A percentile compares a stretch with the other conserved stretches of the same genome.
phyloP scores from a whole-genome alignment of 2,888 invertebrate genomes.

The Lordiphosa andalusiaca region DNA sequence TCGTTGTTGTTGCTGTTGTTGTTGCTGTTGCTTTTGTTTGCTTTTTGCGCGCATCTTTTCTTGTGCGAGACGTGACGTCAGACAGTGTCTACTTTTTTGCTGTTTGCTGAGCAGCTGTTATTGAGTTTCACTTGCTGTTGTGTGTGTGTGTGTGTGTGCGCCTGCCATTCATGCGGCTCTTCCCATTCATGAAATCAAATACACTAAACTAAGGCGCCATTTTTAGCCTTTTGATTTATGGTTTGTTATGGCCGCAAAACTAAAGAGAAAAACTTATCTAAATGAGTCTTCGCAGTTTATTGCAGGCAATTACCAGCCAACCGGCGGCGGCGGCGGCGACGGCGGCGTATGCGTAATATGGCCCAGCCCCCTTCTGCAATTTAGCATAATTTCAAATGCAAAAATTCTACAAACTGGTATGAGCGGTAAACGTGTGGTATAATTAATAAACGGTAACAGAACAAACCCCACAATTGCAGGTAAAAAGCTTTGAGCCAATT shows the following conservation, averaged over 20 bases:
- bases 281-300: slow-evolving; percentile 62
- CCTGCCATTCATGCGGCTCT: slow-evolving; percentile 24
- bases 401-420: slow-evolving; percentile 4
- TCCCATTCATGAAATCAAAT: slow-evolving; percentile 1
- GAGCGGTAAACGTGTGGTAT: slow-evolving; percentile 18
- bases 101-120: slow-evolving; percentile 20
- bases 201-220: neutral
- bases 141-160: slow-evolving; percentile 5
- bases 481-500: slow-evolving; percentile 20
- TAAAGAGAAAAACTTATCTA: slow-evolving; percentile 58
- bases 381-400: slow-evolving; percentile 62
- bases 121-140: slow-evolving; percentile 4
- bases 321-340: neutral
- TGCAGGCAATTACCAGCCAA: slow-evolving; percentile 55
- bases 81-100: slow-evolving; percentile 1
- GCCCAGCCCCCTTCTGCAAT: slow-evolving; percentile 40
- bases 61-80: slow-evolving; percentile 7
- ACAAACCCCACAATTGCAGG: slow-evolving; percentile 6
- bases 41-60: slow-evolving; percentile 4
- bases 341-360: slow-evolving; percentile 59
- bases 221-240: slow-evolving; percentile 5
- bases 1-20: slow-evolving; percentile 2
- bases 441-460: slow-evolving; percentile 35
- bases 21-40: slow-evolving; percentile 1
- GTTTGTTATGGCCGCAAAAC: slow-evolving; percentile 1